Base-by-base conservation (phyloP, 2,888 invertebrate species). In the Emmelina monodactyla region DNA sequence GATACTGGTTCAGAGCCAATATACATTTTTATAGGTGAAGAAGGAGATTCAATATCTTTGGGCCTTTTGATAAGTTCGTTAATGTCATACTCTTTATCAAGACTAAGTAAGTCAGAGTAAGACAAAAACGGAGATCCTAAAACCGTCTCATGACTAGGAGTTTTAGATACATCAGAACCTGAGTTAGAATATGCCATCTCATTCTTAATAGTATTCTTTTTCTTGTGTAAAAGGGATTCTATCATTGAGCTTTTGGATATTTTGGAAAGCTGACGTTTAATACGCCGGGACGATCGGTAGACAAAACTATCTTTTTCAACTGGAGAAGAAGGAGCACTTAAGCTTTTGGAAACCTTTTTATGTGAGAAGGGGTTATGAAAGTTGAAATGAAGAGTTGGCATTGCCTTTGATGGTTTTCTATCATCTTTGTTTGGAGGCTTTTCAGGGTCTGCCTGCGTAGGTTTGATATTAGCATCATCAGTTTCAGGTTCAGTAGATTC, bases 81-180 rank as follows among this genome's bases (percentile, higher is more conserved):
- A 2, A 13, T 15, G 2, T 50, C 54, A 38, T 60, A 52, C 14
- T 69, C 67, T 44, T 66, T 65, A 40, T 75, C 73, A 38, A 78
- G 53, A 39, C 55, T 64, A 22, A 76, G 49, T 32, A 81, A 53
- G 46, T 81, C 79, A 13, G 62, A 67, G 40, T 71, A 78, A 7
- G 82, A 81, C 14, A 80, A 56, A 48, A 83, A 83, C 2, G 80
- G 78, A 37, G 81, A 76, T 11, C 83, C 83, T 43, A 83, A 54
- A 1, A 83, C 83, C 1, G 82, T 83, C 7, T 75, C 75, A 33
- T 34, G 25, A 53, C 82, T 68, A 16, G 71, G 66, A 32, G 59
- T 62, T 49, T 68, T 73, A 1, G 70, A 71, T n/a, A 75, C 60
- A 41, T 78, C 72, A 10, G 67, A 67, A 33, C 62, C 55, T 9